These are phyloP conservation scores for Mythimna albipuncta DNA, from an alignment of 2,888 invertebrate genomes.

Conservation along the genomic window DNA sequence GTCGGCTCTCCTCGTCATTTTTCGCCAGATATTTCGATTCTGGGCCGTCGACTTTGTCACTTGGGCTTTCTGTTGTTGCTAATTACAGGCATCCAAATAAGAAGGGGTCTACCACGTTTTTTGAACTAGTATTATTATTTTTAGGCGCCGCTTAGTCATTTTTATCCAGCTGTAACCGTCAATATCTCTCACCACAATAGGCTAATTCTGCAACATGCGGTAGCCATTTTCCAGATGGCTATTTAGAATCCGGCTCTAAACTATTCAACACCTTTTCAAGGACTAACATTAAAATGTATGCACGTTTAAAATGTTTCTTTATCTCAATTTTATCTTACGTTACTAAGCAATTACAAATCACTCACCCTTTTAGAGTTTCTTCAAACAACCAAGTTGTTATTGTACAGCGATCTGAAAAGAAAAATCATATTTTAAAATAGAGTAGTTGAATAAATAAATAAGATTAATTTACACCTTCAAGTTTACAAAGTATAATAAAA, in stretches of 20 bases:
- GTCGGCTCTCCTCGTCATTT: no score
- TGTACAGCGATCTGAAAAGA: conserved; percentile 49
- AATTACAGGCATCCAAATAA: no score
- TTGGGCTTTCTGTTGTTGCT: no score
- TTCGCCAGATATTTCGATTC: no score
- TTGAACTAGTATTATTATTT: background rate
- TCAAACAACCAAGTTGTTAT: conserved; percentile 35
- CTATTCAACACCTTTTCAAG: conserved; percentile 33
- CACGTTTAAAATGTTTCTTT: conserved; percentile 15
- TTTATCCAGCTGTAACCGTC: conserved; percentile 7
- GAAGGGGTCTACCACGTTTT: no score
- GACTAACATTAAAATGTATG: conserved; percentile 28
- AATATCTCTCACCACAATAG: conserved; percentile 5
- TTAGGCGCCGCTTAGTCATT: background rate
- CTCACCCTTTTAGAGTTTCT: conserved; percentile 50
- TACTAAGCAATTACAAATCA: conserved; percentile 36
- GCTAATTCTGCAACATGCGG: conserved; percentile 20
- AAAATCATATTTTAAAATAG: conserved; percentile 19
- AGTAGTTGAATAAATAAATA: no score
- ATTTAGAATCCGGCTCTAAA: conserved; percentile 30
- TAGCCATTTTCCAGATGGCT: conserved; percentile 38
- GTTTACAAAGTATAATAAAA: no score
- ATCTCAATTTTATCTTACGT: conserved; percentile 18
- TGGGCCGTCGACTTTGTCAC: no score
- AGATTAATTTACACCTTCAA: no score